phyloP scores from a whole-genome alignment of 2,797 vertebrate species.

The Coluber constrictor region DNA sequence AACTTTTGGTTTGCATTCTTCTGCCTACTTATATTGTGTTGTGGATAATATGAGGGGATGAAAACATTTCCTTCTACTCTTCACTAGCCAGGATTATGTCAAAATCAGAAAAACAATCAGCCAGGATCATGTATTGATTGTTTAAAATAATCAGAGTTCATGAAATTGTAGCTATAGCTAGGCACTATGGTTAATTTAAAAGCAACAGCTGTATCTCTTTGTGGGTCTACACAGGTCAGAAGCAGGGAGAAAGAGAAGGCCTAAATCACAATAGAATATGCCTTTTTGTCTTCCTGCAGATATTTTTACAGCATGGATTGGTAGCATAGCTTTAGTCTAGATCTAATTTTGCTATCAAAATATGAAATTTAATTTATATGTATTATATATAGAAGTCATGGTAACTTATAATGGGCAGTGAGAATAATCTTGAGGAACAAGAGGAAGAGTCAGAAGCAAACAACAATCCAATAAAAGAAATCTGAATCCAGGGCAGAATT shows the following conservation, averaged over 20 bases:
- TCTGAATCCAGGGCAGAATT: background rate
- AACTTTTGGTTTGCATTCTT: background rate
- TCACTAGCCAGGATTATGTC: background rate
- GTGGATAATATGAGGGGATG: background rate
- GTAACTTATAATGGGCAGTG: background rate
- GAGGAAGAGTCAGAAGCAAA: background rate
- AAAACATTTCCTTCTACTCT: background rate
- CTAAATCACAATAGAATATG: background rate
- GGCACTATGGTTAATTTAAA: background rate
- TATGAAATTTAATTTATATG: background rate
- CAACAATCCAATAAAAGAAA: background rate
- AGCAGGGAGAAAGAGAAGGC: background rate
- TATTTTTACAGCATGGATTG: background rate
- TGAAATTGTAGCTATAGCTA: background rate
- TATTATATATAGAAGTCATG: background rate
- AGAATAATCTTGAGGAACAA: background rate
- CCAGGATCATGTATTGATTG: background rate
- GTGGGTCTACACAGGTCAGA: background rate
- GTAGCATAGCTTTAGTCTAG: constrained; percentile 13
- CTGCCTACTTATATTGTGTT: background rate
- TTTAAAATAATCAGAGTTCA: background rate
- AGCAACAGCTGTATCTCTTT: background rate
- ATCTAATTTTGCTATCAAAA: background rate
- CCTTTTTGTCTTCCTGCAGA: background rate
- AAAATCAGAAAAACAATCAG: background rate